These are phyloP conservation scores for Notiomystis cincta DNA, from an alignment of 2,113 vertebrate species.

Conservation along the genomic window DNA sequence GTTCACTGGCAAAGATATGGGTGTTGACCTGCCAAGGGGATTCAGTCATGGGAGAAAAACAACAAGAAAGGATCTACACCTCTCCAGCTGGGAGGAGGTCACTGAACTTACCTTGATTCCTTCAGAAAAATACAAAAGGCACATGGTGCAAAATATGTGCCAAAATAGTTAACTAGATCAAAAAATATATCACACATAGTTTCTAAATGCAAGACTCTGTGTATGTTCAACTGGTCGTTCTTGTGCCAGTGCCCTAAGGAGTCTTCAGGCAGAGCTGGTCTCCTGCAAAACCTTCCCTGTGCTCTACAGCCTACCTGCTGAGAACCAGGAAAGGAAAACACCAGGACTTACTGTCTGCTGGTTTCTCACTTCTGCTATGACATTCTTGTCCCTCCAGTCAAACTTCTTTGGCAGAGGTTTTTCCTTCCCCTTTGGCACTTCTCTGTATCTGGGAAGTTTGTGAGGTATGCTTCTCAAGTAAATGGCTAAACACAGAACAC, in stretches of 20 bases:
- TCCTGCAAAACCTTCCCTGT: not conserved
- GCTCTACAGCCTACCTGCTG: not conserved
- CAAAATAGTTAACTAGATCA: not conserved
- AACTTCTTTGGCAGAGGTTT: conserved; percentile 77
- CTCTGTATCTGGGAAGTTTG: conserved; percentile 66
- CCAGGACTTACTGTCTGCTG: conserved; percentile 78
- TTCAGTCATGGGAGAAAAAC: not conserved
- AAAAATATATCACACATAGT: not conserved
- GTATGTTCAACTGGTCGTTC: not conserved
- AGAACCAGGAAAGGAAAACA: not conserved
- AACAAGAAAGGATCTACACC: not conserved
- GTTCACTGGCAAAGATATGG: not conserved
- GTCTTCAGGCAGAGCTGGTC: not conserved
- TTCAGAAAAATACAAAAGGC: not conserved
- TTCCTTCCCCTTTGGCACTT: not conserved
- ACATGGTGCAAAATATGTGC: not conserved
- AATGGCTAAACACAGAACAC: conserved; percentile 73
- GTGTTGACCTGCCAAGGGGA: not conserved
- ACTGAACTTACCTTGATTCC: not conserved
- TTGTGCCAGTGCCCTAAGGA: not conserved
- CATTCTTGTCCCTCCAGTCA: conserved; percentile 88
- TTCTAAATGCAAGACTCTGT: not conserved
- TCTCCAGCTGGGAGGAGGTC: not conserved
- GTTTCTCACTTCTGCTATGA: conserved; percentile 83
- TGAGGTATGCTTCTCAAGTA: conserved; percentile 78